These are phyloP conservation scores for Drosophila diplacantha DNA, from an alignment of 2,888 invertebrate genomes.

Conservation along the genomic window DNA sequence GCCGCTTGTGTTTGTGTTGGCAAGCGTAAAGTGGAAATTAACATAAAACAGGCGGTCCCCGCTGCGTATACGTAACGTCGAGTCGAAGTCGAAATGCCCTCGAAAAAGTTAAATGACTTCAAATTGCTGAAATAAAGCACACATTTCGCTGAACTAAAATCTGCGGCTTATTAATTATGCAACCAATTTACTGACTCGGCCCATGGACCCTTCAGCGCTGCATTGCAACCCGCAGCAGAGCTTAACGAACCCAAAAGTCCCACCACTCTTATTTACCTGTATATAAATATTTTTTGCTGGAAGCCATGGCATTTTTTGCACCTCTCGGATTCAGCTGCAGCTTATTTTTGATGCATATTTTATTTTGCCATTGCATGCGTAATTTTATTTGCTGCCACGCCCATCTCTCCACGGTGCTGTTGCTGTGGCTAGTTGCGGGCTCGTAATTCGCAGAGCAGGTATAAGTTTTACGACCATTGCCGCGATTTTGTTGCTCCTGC, in stretches of 20 bases:
- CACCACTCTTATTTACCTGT: constrained; percentile 30
- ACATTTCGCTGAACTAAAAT: not conserved
- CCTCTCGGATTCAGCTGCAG: constrained; percentile 60
- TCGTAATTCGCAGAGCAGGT: constrained; percentile 47
- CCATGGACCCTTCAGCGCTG: constrained; percentile 8
- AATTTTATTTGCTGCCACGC: constrained; percentile 61
- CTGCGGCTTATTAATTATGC: not conserved
- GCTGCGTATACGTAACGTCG: constrained; percentile 28
- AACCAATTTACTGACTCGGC: not conserved
- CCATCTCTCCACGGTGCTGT: constrained; percentile 19
- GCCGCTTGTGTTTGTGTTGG: constrained; percentile 33
- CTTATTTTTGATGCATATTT: constrained; percentile 70
- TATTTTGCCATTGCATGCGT: constrained; percentile 69
- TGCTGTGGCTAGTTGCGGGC: constrained; percentile 37
- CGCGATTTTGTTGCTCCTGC: constrained; percentile 35
- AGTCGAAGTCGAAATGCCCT: constrained; percentile 19
- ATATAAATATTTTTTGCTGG: constrained; percentile 18
- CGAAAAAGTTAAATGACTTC: not conserved
- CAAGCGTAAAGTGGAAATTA: constrained; percentile 53
- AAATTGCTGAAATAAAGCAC: not conserved
- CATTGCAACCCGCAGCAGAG: constrained; percentile 11
- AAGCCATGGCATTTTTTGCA: constrained; percentile 39
- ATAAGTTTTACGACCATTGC: constrained; percentile 59
- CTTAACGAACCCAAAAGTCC: constrained; percentile 35
- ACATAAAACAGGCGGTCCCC: constrained; percentile 50